Conservation (phyloP, 1,140 invertebrate genomes). For the Trichonephila inaurata region DNA sequence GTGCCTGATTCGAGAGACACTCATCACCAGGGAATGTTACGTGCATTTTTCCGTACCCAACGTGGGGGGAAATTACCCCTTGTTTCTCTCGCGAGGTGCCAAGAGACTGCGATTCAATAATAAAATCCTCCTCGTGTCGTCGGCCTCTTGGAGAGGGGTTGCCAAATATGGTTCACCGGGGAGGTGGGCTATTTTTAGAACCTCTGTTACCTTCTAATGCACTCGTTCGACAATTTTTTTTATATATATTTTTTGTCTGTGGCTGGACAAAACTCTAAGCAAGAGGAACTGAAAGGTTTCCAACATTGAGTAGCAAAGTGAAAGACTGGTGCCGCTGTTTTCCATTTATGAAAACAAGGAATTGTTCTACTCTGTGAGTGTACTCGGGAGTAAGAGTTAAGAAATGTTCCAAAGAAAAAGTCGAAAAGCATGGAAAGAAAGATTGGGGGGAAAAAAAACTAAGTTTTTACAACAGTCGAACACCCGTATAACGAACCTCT, state of each 20-base stretch:
- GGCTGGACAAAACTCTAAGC: neutral
- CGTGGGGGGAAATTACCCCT: neutral
- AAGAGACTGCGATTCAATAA: slow-evolving; percentile 34
- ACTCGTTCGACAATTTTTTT: neutral
- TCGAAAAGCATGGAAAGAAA: no score
- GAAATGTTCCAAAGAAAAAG: no score
- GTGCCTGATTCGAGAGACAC: no score
- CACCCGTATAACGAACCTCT: no score
- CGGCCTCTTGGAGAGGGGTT: slow-evolving; percentile 14
- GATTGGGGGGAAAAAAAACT: no score
- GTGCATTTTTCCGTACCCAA: neutral
- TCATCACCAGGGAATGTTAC: neutral
- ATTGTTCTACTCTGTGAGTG: neutral
- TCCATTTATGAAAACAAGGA: neutral
- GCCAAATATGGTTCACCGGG: slow-evolving; percentile 62
- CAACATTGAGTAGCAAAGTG: neutral
- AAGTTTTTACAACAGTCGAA: no score
- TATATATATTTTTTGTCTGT: neutral
- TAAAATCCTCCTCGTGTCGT: slow-evolving; percentile 49
- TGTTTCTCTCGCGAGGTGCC: neutral
- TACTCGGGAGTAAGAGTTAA: no score
- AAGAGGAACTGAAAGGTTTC: neutral
- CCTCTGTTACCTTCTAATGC: neutral
- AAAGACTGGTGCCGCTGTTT: neutral
- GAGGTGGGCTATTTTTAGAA: slow-evolving; percentile 31